Percentiles rank a stretch among this genome's conserved stretches.
Conservation (phyloP, 2,113 vertebrate genomes). For the Silurus meridionalis region DNA sequence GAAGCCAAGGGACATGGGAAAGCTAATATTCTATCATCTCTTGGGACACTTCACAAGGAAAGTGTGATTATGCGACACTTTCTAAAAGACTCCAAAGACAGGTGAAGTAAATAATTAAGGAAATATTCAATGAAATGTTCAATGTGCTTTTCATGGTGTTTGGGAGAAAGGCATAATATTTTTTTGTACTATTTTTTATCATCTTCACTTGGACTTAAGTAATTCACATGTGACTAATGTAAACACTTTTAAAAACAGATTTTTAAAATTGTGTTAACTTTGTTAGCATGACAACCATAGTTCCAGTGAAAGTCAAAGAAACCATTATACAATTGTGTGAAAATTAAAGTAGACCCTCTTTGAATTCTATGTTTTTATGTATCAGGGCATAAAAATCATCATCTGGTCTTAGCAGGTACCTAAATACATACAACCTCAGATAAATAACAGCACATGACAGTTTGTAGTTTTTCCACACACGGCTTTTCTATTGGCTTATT, state of each 20-base stretch:
- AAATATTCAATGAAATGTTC: not conserved
- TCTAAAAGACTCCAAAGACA: conserved; percentile 70
- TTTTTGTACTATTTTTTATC: not conserved
- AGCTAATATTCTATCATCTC: conserved; percentile 77
- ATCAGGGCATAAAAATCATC: too few relatives aligned
- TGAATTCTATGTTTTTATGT: too few relatives aligned
- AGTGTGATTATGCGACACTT: conserved; percentile 82
- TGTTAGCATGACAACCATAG: not conserved
- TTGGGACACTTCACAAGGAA: conserved; percentile 84
- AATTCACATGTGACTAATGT: not conserved
- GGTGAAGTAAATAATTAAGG: conserved; percentile 64
- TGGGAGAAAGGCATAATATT: not conserved
- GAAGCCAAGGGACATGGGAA: conserved; percentile 66
- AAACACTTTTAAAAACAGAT: not conserved
- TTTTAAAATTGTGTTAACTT: not conserved
- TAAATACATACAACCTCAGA: too few relatives aligned
- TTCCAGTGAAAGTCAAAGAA: not conserved
- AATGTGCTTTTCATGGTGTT: not conserved
- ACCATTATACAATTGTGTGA: not conserved
- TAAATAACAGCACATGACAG: too few relatives aligned
- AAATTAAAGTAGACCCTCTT: too few relatives aligned
- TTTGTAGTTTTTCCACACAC: too few relatives aligned
- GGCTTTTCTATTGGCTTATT: too few relatives aligned
- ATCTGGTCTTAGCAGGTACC: too few relatives aligned
- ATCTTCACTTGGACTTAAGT: not conserved